Percentiles rank a stretch among this genome's conserved stretches.
Evolutionary conservation across 1,140 invertebrate species (phyloP).

Genomic region (Drosophila nigrodunni): DNA sequence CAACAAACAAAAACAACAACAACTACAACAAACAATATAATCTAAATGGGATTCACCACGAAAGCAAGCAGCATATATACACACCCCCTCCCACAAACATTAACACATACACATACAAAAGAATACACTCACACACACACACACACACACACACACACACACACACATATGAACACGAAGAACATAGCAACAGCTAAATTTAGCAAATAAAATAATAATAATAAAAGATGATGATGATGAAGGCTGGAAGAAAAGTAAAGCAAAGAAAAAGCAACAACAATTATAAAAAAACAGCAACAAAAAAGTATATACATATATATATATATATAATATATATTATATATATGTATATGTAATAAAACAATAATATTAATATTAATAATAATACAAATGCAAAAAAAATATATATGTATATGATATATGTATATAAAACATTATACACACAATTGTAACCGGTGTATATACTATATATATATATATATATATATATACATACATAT

Average conservation of each 20-base stretch:
- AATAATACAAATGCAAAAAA: constrained; percentile 42
- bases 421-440: constrained; percentile 42
- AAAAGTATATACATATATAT: no score
- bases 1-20: constrained; percentile 13
- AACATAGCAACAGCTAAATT: constrained; percentile 51
- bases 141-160: constrained; percentile 27
- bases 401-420: constrained; percentile 45
- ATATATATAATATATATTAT: constrained; percentile 5
- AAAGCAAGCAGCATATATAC: constrained; percentile 21
- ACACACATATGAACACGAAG: constrained; percentile 18
- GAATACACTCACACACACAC: constrained; percentile 31
- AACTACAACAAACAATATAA: constrained; percentile 36
- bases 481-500: constrained; percentile 14
- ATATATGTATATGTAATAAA: constrained; percentile 14
- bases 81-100: constrained; percentile 13
- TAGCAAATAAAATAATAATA: constrained; percentile 63
- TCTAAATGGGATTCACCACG: constrained; percentile 53
- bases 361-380: constrained; percentile 44
- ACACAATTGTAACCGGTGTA: constrained; percentile 23
- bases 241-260: constrained; percentile 3
- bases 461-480: constrained; percentile 14
- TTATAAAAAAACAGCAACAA: constrained; percentile 9
- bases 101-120: constrained; percentile 26
- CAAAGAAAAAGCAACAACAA: constrained; percentile 51
- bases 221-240: constrained; percentile 17